Conservation (phyloP, 2,888 invertebrate species). For the Coelopa pilipes region DNA sequence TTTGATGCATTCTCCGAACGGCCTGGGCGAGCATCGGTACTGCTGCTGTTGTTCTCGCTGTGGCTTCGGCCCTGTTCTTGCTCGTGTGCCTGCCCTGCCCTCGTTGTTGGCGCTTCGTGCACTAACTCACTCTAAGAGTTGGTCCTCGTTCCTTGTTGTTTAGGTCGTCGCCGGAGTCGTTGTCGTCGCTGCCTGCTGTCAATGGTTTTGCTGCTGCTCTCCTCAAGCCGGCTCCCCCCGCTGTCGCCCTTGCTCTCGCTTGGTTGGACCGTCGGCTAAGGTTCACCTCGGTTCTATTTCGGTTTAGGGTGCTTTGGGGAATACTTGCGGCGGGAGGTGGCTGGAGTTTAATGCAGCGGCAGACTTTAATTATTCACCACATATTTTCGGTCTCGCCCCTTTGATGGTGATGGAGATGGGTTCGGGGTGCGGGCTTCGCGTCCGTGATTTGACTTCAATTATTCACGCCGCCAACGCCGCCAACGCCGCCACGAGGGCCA, state of each 20-base stretch:
- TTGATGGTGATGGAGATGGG: neutral
- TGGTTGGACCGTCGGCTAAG: neutral
- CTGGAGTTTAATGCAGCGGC: constrained; percentile 3
- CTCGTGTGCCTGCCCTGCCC: no score
- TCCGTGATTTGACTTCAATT: no score
- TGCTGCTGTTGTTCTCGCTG: neutral
- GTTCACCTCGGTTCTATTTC: neutral
- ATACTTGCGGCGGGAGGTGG: neutral
- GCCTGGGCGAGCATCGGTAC: neutral
- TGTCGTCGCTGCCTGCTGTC: no score
- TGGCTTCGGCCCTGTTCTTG: no score
- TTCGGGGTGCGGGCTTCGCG: no score
- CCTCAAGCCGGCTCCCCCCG: neutral
- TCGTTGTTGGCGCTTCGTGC: neutral
- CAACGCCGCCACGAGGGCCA: no score
- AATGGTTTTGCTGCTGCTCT: neutral
- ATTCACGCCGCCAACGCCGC: no score
- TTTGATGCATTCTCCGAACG: constrained; percentile 22
- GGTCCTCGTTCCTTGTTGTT: no score
- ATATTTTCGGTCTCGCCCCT: neutral
- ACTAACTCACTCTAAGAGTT: no score
- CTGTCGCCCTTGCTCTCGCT: neutral
- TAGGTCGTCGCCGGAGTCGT: neutral
- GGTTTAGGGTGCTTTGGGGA: constrained; percentile 5
- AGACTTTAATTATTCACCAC: constrained; percentile 12